These are phyloP conservation scores for Phaonia tiefii DNA, from an alignment of 2,888 invertebrate genomes.

Conservation along the genomic window DNA sequence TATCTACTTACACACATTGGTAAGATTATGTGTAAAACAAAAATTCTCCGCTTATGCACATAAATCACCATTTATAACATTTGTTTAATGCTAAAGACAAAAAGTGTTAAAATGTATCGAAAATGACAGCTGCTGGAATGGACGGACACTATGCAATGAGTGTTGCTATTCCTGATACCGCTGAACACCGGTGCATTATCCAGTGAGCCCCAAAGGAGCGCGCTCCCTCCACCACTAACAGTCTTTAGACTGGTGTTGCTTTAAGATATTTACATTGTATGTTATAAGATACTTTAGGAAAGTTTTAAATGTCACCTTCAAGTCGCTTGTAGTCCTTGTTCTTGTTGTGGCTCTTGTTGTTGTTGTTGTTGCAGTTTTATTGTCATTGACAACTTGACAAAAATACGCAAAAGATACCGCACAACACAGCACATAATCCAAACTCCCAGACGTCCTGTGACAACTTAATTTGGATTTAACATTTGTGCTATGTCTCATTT, in stretches of 20 bases:
- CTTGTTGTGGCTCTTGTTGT: constrained; percentile 20
- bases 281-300: constrained; percentile 65
- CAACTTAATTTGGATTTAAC: constrained; percentile 61
- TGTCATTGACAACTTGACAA: constrained; percentile 53
- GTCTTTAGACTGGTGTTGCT: constrained; percentile 16
- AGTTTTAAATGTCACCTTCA: constrained; percentile 66
- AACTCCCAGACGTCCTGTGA: constrained; percentile 54
- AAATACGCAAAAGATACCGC: constrained; percentile 18
- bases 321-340: constrained; percentile 24
- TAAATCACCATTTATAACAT: constrained; percentile 58
- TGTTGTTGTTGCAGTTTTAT: neutral
- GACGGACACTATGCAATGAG: neutral
- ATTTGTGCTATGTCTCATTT: too few relatives aligned
- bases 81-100: constrained; percentile 11
- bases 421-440: constrained; percentile 24
- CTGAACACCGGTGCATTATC: neutral
- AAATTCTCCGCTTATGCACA: constrained; percentile 43
- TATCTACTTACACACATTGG: neutral
- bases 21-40: constrained; percentile 41
- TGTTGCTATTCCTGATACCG: neutral
- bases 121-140: constrained; percentile 1
- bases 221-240: too few relatives aligned
- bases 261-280: constrained; percentile 53
- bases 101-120: constrained; percentile 19
- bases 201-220: too few relatives aligned